Percentiles rank a stretch among this genome's conserved stretches.
phyloP scores from a whole-genome alignment of 2,113 vertebrate species.

The Corythaixoides concolor region DNA sequence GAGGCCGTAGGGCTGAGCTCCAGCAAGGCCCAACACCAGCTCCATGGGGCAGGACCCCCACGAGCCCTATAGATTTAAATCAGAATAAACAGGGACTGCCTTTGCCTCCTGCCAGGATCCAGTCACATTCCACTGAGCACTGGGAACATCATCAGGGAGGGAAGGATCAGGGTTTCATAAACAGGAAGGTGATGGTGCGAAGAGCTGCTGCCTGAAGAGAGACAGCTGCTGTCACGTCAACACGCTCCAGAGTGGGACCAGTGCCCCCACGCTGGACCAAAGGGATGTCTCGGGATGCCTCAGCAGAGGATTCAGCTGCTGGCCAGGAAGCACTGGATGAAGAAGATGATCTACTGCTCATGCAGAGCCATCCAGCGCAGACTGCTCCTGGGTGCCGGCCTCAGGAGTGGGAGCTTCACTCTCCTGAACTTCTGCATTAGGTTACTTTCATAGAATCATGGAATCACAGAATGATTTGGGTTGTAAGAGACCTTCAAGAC shows the following conservation, averaged over 20 bases:
- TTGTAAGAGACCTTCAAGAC: too few species aligned
- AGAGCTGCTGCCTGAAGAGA: constrained; percentile 45
- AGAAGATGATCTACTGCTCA: neutral
- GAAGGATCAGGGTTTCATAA: constrained; percentile 55
- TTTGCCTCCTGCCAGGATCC: constrained; percentile 11
- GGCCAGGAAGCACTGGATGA: neutral
- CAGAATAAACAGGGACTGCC: neutral
- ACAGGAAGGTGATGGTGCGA: constrained; percentile 64
- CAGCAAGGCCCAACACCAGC: neutral
- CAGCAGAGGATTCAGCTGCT: neutral
- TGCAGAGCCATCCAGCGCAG: neutral
- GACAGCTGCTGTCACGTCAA: constrained; percentile 29
- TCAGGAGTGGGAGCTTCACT: neutral
- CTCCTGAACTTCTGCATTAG: neutral
- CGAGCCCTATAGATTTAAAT: neutral
- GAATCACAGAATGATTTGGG: too few species aligned
- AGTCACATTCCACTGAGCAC: constrained; percentile 38
- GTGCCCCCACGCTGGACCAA: neutral
- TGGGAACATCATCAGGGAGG: neutral
- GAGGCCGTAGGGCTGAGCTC: neutral
- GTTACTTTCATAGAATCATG: neutral
- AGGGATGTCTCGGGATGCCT: neutral
- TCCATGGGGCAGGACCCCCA: neutral
- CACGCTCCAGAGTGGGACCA: neutral
- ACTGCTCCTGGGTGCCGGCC: neutral